Evolutionary conservation across 2,113 vertebrate genomes (phyloP).

Genomic region (Oryzias javanicus): DNA sequence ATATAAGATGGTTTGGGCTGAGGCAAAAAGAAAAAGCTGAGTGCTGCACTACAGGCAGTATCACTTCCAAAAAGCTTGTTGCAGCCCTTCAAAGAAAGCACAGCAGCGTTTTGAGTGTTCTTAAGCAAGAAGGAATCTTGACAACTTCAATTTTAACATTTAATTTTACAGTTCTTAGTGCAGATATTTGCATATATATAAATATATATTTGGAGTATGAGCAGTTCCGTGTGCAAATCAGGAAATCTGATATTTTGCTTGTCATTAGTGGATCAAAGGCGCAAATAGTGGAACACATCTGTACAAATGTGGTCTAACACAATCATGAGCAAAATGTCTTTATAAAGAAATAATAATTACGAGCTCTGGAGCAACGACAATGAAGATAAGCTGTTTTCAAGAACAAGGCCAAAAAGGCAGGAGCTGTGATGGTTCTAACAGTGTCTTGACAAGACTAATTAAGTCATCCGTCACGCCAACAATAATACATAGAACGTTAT

Average conservation of each 20-base stretch:
- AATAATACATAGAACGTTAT: not conserved
- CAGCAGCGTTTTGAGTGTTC: slow-evolving; percentile 31
- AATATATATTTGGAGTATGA: too few relatives aligned
- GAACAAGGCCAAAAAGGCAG: not conserved
- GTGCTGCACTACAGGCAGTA: slow-evolving; percentile 54
- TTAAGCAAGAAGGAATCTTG: slow-evolving; percentile 1
- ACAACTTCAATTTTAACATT: too few relatives aligned
- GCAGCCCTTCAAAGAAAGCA: slow-evolving; percentile 8
- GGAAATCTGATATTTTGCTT: too few relatives aligned
- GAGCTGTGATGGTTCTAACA: not conserved
- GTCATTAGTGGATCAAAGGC: too few relatives aligned
- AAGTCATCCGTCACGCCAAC: not conserved
- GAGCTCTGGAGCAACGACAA: not conserved
- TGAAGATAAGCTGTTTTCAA: not conserved
- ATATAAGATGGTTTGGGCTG: slow-evolving; percentile 58
- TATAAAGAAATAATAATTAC: not conserved
- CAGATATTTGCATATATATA: too few relatives aligned
- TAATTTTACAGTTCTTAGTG: too few relatives aligned
- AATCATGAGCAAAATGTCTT: too few relatives aligned
- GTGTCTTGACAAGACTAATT: not conserved
- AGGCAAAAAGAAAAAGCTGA: slow-evolving; percentile 57
- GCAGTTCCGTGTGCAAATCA: too few relatives aligned
- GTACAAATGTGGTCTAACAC: too few relatives aligned
- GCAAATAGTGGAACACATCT: too few relatives aligned
- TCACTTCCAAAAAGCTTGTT: slow-evolving; percentile 46